phyloP scores from a whole-genome alignment of 2,888 invertebrate species.

The Psylliodes chrysocephalus region DNA sequence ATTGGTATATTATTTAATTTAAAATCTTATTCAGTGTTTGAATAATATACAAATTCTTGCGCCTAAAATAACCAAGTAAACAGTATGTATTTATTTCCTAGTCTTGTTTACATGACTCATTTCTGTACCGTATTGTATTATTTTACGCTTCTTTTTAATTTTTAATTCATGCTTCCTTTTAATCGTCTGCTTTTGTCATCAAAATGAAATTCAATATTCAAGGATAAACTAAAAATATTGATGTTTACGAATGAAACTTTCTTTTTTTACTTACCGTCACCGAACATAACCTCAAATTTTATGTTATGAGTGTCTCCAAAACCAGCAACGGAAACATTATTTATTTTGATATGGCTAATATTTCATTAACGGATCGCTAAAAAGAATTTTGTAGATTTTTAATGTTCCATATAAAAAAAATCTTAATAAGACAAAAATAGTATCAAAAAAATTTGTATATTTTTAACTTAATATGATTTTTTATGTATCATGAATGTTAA shows the following conservation, averaged over 20 bases:
- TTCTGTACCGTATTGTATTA: neutral
- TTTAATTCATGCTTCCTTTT: neutral
- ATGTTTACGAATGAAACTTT: neutral
- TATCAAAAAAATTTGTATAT: too few species aligned
- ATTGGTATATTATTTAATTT: slow-evolving; percentile 4
- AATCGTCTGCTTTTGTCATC: slow-evolving; percentile 16
- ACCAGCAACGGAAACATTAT: neutral
- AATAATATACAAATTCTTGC: too few species aligned
- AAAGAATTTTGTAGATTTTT: too few species aligned
- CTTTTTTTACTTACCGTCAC: neutral
- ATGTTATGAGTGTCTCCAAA: neutral
- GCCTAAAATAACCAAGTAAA: too few species aligned
- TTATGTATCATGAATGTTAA: too few species aligned
- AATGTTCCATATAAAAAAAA: too few species aligned
- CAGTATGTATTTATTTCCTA: too few species aligned
- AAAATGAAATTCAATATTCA: slow-evolving; percentile 13
- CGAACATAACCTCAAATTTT: neutral
- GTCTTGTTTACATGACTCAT: neutral
- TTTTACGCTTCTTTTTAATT: neutral
- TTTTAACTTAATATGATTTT: too few species aligned
- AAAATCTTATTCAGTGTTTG: too few species aligned
- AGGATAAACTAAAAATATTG: slow-evolving; percentile 8
- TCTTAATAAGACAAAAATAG: too few species aligned
- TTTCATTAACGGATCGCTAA: too few species aligned
- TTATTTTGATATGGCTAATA: neutral